phyloP scores from a whole-genome alignment of 1,140 invertebrate species.

The Bombus superbus region DNA sequence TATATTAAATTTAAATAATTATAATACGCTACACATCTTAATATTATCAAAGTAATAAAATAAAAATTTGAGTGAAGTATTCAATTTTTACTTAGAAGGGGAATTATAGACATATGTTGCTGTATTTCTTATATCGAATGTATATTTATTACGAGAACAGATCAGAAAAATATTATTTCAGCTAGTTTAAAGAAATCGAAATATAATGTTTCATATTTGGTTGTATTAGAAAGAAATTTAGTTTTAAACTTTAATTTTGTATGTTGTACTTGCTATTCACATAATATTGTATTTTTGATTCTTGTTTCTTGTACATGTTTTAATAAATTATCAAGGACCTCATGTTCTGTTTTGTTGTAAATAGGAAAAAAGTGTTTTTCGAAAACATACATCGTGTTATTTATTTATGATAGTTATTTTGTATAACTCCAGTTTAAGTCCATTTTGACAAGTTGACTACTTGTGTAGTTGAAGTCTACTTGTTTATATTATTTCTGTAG shows the following conservation, averaged over 20 bases:
- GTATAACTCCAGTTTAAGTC: too few species aligned
- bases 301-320: neutral
- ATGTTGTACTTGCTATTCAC: neutral
- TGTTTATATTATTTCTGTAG: neutral
- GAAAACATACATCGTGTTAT: too few species aligned
- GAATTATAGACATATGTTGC: neutral
- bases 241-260: neutral
- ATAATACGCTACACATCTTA: neutral
- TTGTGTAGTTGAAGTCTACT: neutral
- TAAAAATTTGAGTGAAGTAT: neutral
- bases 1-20: neutral
- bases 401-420: too few species aligned
- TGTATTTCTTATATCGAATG: neutral
- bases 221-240: neutral
- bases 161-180: too few species aligned
- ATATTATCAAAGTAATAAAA: neutral
- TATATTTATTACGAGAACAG: neutral
- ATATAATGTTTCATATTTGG: neutral
- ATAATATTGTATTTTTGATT: neutral
- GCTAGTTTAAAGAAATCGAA: neutral
- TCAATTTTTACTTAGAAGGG: neutral
- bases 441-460: too few species aligned
- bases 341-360: too few species aligned
- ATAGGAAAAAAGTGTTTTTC: too few species aligned
- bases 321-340: too few species aligned